Conservation (phyloP, 92 coral and sea anemone species). For the Porites rus region DNA sequence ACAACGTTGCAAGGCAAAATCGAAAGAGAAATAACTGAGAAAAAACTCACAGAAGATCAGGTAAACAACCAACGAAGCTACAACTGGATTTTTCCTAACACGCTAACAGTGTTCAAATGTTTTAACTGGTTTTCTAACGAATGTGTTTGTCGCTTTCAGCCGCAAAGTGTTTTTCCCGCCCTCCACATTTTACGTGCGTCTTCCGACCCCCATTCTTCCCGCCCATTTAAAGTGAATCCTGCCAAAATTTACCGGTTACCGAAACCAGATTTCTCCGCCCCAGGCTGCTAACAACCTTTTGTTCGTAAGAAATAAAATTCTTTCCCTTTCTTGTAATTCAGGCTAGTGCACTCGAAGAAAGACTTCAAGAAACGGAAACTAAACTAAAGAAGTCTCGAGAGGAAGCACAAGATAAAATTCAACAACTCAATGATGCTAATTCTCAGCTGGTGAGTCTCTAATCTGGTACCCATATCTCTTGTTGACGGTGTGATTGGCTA, state of each 20-base stretch:
- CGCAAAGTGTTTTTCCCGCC: neutral
- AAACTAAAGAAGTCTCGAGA: slow-evolving; percentile 61
- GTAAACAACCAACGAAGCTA: neutral
- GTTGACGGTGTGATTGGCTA: too few species aligned
- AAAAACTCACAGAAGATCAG: slow-evolving; percentile 59
- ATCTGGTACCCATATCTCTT: too few species aligned
- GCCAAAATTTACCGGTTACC: too few species aligned
- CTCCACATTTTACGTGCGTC: neutral
- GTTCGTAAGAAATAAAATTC: neutral
- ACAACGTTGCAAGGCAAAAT: slow-evolving; percentile 44
- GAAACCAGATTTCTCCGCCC: neutral
- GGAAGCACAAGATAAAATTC: slow-evolving; percentile 61
- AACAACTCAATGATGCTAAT: slow-evolving; percentile 65
- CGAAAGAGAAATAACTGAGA: slow-evolving; percentile 47
- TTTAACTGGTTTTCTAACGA: neutral
- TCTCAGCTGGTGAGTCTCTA: slow-evolving; percentile 69
- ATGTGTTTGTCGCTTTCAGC: neutral
- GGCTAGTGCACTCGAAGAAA: slow-evolving; percentile 66
- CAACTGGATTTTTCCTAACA: too few species aligned
- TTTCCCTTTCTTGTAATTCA: slow-evolving; percentile 13
- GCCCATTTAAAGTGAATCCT: too few species aligned
- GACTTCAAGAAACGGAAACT: slow-evolving; percentile 58
- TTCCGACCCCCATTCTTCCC: too few species aligned
- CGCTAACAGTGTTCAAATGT: neutral
- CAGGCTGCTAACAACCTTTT: neutral